Conservation (phyloP, 2,797 vertebrate species). For the Heteromormyrus szaboi region DNA sequence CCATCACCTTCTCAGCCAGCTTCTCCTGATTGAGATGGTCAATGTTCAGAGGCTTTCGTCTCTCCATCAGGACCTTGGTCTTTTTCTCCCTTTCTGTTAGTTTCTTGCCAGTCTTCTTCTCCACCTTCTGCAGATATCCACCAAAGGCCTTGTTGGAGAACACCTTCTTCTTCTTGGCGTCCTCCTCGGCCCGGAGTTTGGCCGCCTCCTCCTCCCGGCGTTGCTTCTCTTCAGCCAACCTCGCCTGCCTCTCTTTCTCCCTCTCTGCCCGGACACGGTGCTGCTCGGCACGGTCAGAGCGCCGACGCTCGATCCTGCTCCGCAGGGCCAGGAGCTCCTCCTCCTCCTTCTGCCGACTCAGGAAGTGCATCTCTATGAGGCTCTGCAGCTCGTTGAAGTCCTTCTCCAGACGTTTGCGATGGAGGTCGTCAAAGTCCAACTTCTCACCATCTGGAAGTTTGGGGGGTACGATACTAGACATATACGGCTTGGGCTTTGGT, state of each 20-base stretch:
- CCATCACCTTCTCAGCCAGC: slow-evolving; percentile 63
- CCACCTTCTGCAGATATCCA: slow-evolving; percentile 68
- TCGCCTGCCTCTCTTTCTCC: slow-evolving; percentile 54
- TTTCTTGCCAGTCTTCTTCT: slow-evolving; percentile 70
- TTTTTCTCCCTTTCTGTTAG: slow-evolving; percentile 69
- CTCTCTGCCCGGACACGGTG: slow-evolving; percentile 57
- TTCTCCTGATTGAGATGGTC: slow-evolving; percentile 70
- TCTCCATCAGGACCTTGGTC: slow-evolving; percentile 64
- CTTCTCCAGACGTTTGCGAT: slow-evolving; percentile 69
- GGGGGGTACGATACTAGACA: slow-evolving; percentile 63
- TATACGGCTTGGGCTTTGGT: slow-evolving; percentile 50
- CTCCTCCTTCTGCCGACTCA: slow-evolving; percentile 69
- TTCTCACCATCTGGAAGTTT: slow-evolving; percentile 71
- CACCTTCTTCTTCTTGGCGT: slow-evolving; percentile 68
- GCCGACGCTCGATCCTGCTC: slow-evolving; percentile 60
- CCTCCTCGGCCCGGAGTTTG: slow-evolving; percentile 61
- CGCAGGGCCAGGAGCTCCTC: slow-evolving; percentile 63
- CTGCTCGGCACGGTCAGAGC: slow-evolving; percentile 61
- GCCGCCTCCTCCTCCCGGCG: slow-evolving; percentile 64
- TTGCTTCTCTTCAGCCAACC: slow-evolving; percentile 53
- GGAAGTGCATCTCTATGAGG: slow-evolving; percentile 67
- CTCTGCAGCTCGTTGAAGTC: slow-evolving; percentile 70
- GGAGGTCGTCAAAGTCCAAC: slow-evolving; percentile 72
- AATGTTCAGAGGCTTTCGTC: slow-evolving; percentile 65
- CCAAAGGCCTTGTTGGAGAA: slow-evolving; percentile 68